Evolutionary conservation across 2,113 vertebrate genomes (phyloP).

Genomic region (Ibidorhyncha struthersii): DNA sequence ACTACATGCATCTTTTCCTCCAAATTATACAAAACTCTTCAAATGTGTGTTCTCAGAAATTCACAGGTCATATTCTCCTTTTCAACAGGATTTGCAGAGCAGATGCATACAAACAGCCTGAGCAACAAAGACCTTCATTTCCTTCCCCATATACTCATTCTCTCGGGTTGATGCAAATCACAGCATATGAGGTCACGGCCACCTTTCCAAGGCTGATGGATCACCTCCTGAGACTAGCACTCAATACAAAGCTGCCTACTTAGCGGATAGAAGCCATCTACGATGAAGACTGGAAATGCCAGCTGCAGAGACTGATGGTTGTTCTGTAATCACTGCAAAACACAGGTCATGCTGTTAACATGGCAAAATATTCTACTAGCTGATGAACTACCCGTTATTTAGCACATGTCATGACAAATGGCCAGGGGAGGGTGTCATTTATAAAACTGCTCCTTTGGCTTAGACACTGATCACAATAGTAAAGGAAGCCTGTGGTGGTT

Average conservation of each 20-base stretch:
- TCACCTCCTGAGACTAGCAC: neutral
- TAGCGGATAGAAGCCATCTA: neutral
- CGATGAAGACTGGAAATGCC: neutral
- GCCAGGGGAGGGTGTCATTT: neutral
- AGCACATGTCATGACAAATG: neutral
- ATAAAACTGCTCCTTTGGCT: neutral
- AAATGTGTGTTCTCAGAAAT: neutral
- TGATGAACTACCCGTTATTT: neutral
- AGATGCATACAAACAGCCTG: neutral
- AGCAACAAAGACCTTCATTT: neutral
- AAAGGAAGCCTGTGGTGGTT: neutral
- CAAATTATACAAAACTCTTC: neutral
- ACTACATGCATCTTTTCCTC: neutral
- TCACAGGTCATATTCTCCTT: neutral
- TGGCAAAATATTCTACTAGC: neutral
- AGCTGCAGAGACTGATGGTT: neutral
- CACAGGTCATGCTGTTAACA: neutral
- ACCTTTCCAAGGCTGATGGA: neutral
- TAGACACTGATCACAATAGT: neutral
- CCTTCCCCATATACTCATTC: neutral
- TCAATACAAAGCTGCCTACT: neutral
- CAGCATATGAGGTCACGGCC: neutral
- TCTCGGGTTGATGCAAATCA: neutral
- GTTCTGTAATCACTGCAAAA: neutral
- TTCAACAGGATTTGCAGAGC: neutral